Evolutionary conservation across 1,140 invertebrate genomes (phyloP), one percentile per base, ranked within the genome.

Genomic region (Drosophila orosa): DNA sequence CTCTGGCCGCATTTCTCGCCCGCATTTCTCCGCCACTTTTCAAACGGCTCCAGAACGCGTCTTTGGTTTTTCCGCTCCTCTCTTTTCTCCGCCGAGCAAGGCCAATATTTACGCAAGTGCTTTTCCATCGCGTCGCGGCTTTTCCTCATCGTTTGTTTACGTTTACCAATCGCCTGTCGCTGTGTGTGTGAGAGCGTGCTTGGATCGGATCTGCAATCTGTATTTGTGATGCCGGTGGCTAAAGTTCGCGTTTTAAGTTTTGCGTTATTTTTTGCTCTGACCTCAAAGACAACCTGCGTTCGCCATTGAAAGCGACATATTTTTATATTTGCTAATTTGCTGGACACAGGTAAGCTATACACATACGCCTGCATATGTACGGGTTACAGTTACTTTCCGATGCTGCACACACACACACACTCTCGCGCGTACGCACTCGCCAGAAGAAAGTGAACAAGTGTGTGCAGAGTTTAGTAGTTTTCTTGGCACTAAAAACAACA

Each of bases 391-490:
- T 86, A 87, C 78, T 87, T 78, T 84, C 50, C 47, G 79, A 77
- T 69, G 74, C 74, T 74, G 58, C 47, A 79, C 33, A 69, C 35
- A 65, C 22, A 72, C 35, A 65, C 22, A 72, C 44, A 66, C 40
- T 31, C 24, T 17, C 22, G 37, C 22, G 25, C 22, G n/a, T 15
- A 47, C 45, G 31, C 33, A 67, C 48, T 61, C 35, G 55, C 65
- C 25, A 82, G 83, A 86, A 87, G 83, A 86, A 86, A 87, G 83
- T 87, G 79, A 86, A 83, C 78, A 87, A 73, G 83, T 86, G 79
- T 86, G 83, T 87, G 75, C 74, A 33, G 78, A 86, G 69, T 63
- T 78, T 69, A 62, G 52, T 84, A 68, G 59, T 77, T 80, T 86
- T 69, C 82, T 86, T 65, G 60, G 35, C 67, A 48, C 47, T 45